Conservation (phyloP, 2,888 invertebrate genomes). For the Dolichopus griseipennis region DNA sequence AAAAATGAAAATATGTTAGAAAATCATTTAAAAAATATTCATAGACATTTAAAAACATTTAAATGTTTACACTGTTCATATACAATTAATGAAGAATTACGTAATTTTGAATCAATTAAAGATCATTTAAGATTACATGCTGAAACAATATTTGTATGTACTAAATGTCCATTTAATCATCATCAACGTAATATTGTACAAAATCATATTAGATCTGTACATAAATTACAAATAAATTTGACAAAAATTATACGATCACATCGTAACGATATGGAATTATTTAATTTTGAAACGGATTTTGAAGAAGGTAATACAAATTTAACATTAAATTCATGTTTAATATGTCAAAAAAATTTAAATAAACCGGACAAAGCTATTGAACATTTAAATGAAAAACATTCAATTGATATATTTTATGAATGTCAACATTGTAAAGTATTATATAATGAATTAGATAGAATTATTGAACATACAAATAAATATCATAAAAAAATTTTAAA, state of each 20-base stretch:
- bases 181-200: not conserved
- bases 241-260: not conserved
- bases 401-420: not conserved
- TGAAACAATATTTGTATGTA: not conserved
- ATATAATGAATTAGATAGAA: not conserved
- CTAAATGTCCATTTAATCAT: not conserved
- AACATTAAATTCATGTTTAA: not conserved
- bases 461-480: not conserved
- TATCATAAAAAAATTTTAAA: not conserved
- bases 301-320: not conserved
- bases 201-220: constrained; percentile 9
- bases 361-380: not conserved
- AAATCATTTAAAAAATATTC: not conserved
- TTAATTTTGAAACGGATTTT: not conserved
- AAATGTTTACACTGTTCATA: not conserved
- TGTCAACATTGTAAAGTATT: not conserved
- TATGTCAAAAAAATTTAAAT: not conserved
- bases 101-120: not conserved
- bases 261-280: not conserved
- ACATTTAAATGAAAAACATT: not conserved
- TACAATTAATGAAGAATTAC: not conserved
- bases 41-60: not conserved
- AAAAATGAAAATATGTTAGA: not conserved
- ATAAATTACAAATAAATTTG: constrained; percentile 16
- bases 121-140: constrained; percentile 9